phyloP scores from a whole-genome alignment of 2,113 vertebrate species.

The Phrynosoma platyrhinos region DNA sequence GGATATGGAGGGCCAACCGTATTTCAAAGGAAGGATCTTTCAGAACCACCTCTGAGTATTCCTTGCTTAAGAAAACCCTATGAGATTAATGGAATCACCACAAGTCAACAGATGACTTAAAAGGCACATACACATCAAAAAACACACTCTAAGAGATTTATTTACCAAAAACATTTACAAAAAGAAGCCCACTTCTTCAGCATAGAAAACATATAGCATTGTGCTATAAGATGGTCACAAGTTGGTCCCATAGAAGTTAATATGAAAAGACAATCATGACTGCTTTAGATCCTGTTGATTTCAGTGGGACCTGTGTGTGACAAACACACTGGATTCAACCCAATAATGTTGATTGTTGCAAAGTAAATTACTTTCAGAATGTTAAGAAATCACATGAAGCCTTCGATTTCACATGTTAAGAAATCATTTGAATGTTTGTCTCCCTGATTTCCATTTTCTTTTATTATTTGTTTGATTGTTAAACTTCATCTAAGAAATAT shows the following conservation, averaged over 20 bases:
- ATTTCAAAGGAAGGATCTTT: too few species aligned
- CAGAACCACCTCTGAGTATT: too few species aligned
- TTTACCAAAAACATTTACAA: background rate
- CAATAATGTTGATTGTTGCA: background rate
- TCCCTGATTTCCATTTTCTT: background rate
- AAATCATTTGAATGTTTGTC: background rate
- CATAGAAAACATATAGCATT: background rate
- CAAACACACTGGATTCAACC: background rate
- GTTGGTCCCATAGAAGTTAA: background rate
- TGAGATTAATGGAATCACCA: too few species aligned
- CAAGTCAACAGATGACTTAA: too few species aligned
- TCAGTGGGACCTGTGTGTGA: background rate
- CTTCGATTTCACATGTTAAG: background rate
- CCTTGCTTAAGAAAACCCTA: too few species aligned
- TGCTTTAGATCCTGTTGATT: background rate
- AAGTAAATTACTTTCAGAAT: background rate
- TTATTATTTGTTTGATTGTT: background rate
- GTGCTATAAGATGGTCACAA: background rate
- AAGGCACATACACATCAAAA: too few species aligned
- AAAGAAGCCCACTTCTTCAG: background rate
- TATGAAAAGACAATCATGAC: background rate
- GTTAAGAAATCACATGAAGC: background rate
- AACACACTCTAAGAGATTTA: background rate
- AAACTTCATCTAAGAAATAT: background rate
- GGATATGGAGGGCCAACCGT: too few species aligned